Evolutionary conservation across 2,113 vertebrate species (phyloP).

Genomic region (Daphoenositta chrysoptera): DNA sequence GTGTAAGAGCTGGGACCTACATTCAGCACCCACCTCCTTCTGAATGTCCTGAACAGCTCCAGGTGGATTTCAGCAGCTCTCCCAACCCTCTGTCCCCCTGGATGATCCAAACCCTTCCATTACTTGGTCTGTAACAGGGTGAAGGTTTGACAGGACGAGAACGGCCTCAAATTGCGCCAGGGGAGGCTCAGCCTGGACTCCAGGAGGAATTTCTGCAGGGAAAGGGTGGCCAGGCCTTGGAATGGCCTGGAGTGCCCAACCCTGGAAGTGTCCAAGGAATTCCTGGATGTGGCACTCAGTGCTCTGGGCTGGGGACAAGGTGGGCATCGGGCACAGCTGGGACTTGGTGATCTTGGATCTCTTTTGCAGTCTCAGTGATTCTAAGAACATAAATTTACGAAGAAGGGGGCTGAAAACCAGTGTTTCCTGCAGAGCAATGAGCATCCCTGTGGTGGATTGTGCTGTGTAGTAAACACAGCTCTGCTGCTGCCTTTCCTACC

Average conservation of each 20-base stretch:
- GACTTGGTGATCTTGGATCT: neutral
- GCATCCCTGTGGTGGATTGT: neutral
- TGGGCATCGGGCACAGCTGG: neutral
- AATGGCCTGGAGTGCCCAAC: neutral
- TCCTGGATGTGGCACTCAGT: neutral
- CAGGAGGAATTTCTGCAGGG: neutral
- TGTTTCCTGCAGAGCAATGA: neutral
- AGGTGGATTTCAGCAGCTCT: neutral
- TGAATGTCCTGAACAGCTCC: neutral
- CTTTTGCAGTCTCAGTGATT: neutral
- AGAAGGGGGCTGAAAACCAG: neutral
- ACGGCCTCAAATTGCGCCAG: neutral
- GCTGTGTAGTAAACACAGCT: neutral
- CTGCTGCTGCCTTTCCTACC: neutral
- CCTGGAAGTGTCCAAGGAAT: neutral
- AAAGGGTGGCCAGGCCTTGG: neutral
- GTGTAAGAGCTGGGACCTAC: accelerated
- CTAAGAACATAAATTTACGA: neutral
- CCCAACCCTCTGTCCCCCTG: neutral
- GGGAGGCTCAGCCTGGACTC: neutral
- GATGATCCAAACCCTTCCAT: neutral
- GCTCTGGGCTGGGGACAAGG: neutral
- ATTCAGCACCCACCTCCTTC: neutral
- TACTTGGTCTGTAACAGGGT: neutral
- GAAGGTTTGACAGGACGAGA: neutral